Evolutionary conservation across 2,113 vertebrate genomes (phyloP).

Genomic region (Glaucidium brasilianum): DNA sequence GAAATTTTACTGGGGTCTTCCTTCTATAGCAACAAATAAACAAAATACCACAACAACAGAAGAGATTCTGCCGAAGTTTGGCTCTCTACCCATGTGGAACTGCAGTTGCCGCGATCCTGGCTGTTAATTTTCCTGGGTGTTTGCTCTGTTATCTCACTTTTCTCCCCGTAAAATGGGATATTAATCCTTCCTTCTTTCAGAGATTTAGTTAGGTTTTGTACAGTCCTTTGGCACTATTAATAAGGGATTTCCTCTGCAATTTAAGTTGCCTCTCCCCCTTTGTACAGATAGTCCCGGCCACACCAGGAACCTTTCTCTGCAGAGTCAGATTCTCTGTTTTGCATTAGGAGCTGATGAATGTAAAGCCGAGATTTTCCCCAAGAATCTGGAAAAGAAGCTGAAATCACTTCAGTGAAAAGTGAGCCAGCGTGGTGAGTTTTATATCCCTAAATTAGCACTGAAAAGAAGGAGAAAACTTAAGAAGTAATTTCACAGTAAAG

Average conservation of each 20-base stretch:
- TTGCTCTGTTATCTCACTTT: constrained; percentile 7
- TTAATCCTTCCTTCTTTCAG: constrained; percentile 10
- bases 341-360: constrained; percentile 54
- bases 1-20: not conserved
- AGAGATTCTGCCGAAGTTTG: not conserved
- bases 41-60: not conserved
- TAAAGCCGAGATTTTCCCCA: constrained; percentile 59
- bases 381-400: constrained; percentile 68
- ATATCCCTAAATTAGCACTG: constrained; percentile 12
- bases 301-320: not conserved
- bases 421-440: constrained; percentile 49
- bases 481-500: constrained; percentile 33
- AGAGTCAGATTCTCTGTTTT: constrained; percentile 51
- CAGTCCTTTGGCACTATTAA: not conserved
- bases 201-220: constrained; percentile 10
- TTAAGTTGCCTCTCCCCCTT: not conserved
- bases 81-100: not conserved
- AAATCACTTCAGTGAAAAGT: constrained; percentile 61
- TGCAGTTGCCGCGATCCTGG: not conserved
- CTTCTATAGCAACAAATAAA: not conserved
- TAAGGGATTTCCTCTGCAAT: constrained; percentile 31
- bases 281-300: not conserved
- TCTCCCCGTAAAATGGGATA: not conserved
- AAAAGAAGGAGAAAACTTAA: not conserved
- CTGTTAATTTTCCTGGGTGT: constrained; percentile 18